phyloP scores from a whole-genome alignment of 2,113 vertebrate genomes.

The Carollia perspicillata region DNA sequence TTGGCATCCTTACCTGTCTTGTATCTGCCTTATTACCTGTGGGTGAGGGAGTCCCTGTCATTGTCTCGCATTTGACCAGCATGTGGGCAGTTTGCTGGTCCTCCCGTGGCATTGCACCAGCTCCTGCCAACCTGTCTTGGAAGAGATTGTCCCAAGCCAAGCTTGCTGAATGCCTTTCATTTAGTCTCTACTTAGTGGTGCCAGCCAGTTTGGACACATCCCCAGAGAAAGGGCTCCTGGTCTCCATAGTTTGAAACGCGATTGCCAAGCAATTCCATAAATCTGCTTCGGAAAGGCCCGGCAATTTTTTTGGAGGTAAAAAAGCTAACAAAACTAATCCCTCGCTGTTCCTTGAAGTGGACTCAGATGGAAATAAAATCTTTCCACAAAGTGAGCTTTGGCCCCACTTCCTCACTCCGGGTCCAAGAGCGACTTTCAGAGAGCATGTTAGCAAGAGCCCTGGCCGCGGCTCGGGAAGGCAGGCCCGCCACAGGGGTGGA shows the following conservation, averaged over 20 bases:
- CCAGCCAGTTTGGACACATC: slow-evolving; percentile 39
- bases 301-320: slow-evolving; percentile 68
- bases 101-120: not conserved
- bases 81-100: accelerated
- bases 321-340: slow-evolving; percentile 73
- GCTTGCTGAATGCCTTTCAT: slow-evolving; percentile 43
- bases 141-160: not conserved
- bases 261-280: slow-evolving; percentile 52
- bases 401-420: slow-evolving; percentile 58
- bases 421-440: slow-evolving; percentile 79
- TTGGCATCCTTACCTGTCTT: not conserved
- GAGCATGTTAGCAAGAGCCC: slow-evolving; percentile 60
- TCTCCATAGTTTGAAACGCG: slow-evolving; percentile 43
- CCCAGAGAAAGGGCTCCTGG: slow-evolving; percentile 5
- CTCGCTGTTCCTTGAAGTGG: slow-evolving; percentile 78
- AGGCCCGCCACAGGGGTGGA: not conserved
- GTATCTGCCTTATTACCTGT: not conserved
- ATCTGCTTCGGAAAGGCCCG: slow-evolving; percentile 21
- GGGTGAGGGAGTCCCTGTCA: not conserved
- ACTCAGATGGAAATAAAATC: slow-evolving; percentile 83
- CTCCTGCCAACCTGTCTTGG: not conserved
- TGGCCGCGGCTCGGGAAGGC: not conserved
- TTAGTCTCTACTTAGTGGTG: slow-evolving; percentile 10
- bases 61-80: not conserved
- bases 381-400: slow-evolving; percentile 79